Base-by-base conservation (phyloP, 2,113 vertebrate species). In the Herpetotheres cachinnans region DNA sequence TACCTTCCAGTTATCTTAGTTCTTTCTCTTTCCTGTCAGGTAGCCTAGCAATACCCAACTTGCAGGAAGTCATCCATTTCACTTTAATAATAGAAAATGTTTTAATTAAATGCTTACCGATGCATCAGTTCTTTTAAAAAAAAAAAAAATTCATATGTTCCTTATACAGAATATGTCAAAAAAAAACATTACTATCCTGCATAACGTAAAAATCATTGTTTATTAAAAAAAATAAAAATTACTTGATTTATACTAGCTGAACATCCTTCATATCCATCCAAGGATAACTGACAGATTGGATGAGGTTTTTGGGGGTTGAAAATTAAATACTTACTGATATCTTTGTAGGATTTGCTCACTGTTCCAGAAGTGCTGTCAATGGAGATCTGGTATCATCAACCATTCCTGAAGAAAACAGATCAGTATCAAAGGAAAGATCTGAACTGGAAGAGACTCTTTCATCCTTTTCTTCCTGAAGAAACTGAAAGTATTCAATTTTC, bases 361-460 rank as follows among this genome's bases (percentile, higher is more conserved):
- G 96, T 97, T 98, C 98, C 94, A 98, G 98, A 98, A 97, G 96
- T 97, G 97, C 97, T 93, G 96, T 98, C 72, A 99, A 99, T 93
- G 99, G 98, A 92, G 98, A 99, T 96, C 91, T 98, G 70, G 91
- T 97, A 86, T 97, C 98, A 77, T 93, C 97, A 94, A 46, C 97
- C 86, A 98, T 99, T 97, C 98, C 98, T 36, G 99, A 99, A 97
- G 98, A 99, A 97, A 97, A 90, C 34, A 97, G 96, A 97, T 71
- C 90, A 17, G 69, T 85, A 77, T 96, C 98, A 80, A 98, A 97
- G 93, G 98, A 98, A 65, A 95, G 92, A 66, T 97, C 97, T 80
- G 98, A 98, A 82, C 91, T 72, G 18, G 98, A 98, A 97, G 97
- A 98, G 93, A 96, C 95, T 95, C 82, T 96, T 89, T 89, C 95